These are phyloP conservation scores for Heliconius erato DNA, from an alignment of 2,888 invertebrate species.

Conservation along the genomic window DNA sequence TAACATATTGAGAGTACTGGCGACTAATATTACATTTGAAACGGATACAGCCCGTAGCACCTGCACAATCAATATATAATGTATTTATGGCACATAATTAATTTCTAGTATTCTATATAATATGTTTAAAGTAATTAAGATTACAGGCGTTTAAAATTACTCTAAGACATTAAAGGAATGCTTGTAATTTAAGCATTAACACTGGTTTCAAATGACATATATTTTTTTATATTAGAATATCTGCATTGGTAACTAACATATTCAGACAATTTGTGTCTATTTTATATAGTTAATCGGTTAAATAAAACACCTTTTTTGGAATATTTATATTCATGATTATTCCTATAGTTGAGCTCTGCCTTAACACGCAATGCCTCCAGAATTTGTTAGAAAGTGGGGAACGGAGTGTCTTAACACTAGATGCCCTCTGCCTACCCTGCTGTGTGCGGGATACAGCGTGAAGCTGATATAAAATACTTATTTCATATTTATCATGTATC, in stretches of 20 bases:
- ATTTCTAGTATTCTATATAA: conserved; percentile 63
- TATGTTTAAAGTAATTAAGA: conserved; percentile 63
- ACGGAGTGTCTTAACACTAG: too few species aligned
- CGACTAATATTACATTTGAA: conserved; percentile 28
- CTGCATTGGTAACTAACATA: not conserved
- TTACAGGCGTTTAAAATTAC: conserved; percentile 63
- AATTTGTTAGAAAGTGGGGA: too few species aligned
- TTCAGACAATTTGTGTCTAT: not conserved
- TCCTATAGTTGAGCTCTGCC: too few species aligned
- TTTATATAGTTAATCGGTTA: not conserved
- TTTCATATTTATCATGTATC: not conserved
- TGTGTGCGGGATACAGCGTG: too few species aligned
- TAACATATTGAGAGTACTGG: conserved; percentile 35
- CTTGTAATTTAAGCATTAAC: conserved; percentile 44
- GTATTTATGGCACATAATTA: conserved; percentile 15
- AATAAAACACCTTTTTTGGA: not conserved
- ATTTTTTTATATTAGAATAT: conserved; percentile 39
- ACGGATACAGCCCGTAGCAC: conserved; percentile 47
- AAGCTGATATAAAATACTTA: not conserved
- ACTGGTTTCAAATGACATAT: conserved; percentile 42
- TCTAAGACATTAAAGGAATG: conserved; percentile 62
- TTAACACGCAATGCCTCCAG: too few species aligned
- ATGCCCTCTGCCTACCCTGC: too few species aligned
- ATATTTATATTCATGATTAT: not conserved
- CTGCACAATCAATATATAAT: conserved; percentile 48